These are phyloP conservation scores for Oryzaephilus surinamensis DNA, from an alignment of 1,140 invertebrate genomes.

Conservation along the genomic window DNA sequence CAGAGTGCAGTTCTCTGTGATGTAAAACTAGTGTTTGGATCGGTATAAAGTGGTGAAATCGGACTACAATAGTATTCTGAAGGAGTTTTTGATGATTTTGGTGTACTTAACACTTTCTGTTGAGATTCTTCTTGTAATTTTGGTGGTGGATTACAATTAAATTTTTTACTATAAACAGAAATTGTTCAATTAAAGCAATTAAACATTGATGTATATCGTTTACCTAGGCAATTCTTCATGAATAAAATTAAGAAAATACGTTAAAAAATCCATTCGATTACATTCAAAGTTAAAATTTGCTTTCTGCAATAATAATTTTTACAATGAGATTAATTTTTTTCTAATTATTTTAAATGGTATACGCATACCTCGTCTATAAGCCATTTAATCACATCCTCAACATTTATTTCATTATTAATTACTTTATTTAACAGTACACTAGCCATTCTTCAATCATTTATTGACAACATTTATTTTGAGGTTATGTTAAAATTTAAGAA, in stretches of 20 bases:
- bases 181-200: background rate
- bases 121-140: constrained; percentile 5
- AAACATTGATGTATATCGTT: constrained; percentile 4
- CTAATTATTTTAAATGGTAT: constrained; percentile 11
- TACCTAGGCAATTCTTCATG: constrained; percentile 28
- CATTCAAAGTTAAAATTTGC: constrained; percentile 15
- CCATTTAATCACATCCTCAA: constrained; percentile 15
- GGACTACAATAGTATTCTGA: constrained; percentile 12
- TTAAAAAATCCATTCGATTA: constrained; percentile 26
- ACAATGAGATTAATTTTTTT: constrained; percentile 10
- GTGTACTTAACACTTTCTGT: constrained; percentile 13
- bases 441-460: too few species aligned
- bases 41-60: constrained; percentile 25
- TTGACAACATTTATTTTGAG: too few species aligned
- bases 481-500: too few species aligned
- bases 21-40: constrained; percentile 7
- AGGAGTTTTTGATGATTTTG: constrained; percentile 10
- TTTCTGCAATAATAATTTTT: constrained; percentile 13
- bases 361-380: constrained; percentile 7
- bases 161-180: background rate
- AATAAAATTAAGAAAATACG: constrained; percentile 31
- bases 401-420: constrained; percentile 10
- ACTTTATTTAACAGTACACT: constrained; percentile 10
- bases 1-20: constrained; percentile 15
- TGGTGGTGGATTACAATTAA: background rate